Percentiles rank a stretch among this genome's conserved stretches.
Conservation (phyloP, 2,797 vertebrate species). For the Micropoecilia bifurca region DNA sequence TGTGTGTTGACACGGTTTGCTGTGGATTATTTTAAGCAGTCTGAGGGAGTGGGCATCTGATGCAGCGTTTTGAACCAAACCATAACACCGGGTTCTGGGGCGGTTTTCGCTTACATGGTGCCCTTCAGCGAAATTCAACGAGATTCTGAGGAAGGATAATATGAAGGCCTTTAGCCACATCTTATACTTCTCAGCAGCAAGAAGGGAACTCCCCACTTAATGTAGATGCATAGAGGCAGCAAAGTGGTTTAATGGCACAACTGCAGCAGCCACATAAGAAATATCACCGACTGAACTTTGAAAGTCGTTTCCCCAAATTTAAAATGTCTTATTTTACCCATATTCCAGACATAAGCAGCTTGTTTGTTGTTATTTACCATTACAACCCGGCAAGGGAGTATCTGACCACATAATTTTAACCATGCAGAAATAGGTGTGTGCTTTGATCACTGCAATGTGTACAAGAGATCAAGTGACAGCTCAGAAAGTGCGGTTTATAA, state of each 20-base stretch:
- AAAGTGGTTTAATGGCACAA: not conserved
- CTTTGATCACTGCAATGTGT: slow-evolving; percentile 58
- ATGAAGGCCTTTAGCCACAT: not conserved
- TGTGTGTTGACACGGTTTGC: not conserved
- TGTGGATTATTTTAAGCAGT: not conserved
- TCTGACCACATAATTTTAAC: slow-evolving; percentile 35
- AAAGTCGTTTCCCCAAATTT: not conserved
- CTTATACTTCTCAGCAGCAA: not conserved
- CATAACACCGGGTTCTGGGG: not conserved
- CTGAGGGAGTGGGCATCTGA: not conserved
- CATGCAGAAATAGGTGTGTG: slow-evolving; percentile 31
- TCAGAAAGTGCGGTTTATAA: slow-evolving; percentile 73
- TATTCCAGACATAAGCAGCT: not conserved
- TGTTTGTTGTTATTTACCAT: slow-evolving; percentile 48
- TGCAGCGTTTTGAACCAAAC: not conserved
- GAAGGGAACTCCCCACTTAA: not conserved
- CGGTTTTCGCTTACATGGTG: not conserved
- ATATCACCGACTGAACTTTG: not conserved
- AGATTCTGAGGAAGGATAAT: not conserved
- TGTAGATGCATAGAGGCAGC: not conserved
- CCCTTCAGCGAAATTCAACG: not conserved
- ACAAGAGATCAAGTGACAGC: slow-evolving; percentile 73
- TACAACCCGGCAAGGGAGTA: slow-evolving; percentile 28
- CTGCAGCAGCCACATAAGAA: not conserved
- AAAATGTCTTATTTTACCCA: not conserved